These are phyloP conservation scores for Ceratitis capitata DNA, from an alignment of 1,140 invertebrate species.

Conservation along the genomic window DNA sequence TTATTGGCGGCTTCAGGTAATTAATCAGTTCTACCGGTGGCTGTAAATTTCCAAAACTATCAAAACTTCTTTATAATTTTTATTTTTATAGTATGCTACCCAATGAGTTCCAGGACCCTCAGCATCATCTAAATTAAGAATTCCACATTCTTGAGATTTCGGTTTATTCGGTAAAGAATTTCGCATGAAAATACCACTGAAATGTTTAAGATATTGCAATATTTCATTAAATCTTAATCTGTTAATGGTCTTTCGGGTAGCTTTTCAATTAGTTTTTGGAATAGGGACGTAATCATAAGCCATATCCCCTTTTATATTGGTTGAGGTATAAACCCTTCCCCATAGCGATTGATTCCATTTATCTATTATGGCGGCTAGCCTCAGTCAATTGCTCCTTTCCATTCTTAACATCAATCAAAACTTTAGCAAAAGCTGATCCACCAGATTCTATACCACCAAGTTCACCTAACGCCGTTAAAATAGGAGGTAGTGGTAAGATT, in stretches of 20 bases:
- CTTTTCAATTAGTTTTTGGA: slow-evolving; percentile 43
- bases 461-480: no score
- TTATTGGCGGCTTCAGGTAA: no score
- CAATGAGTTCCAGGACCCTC: no score
- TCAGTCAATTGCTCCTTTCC: slow-evolving; percentile 51
- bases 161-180: slow-evolving; percentile 43
- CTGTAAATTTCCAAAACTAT: no score
- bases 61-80: no score
- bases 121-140: no score
- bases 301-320: slow-evolving; percentile 54
- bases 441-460: slow-evolving; percentile 54
- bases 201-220: slow-evolving; percentile 27
- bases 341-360: slow-evolving; percentile 53
- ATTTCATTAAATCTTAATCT: slow-evolving; percentile 19
- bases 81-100: no score
- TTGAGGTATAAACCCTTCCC: slow-evolving; percentile 55
- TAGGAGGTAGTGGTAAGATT: slow-evolving; percentile 55
- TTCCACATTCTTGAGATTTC: no score
- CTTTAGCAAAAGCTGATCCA: slow-evolving; percentile 46
- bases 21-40: no score
- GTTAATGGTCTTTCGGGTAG: slow-evolving; percentile 38
- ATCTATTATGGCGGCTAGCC: slow-evolving; percentile 52
- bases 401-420: slow-evolving; percentile 48
- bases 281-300: slow-evolving; percentile 33
- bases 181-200: slow-evolving; percentile 44